Evolutionary conservation across 2,113 vertebrate genomes (phyloP), one percentile per base, ranked within the genome.

Genomic region (Phyllostomus hastatus): DNA sequence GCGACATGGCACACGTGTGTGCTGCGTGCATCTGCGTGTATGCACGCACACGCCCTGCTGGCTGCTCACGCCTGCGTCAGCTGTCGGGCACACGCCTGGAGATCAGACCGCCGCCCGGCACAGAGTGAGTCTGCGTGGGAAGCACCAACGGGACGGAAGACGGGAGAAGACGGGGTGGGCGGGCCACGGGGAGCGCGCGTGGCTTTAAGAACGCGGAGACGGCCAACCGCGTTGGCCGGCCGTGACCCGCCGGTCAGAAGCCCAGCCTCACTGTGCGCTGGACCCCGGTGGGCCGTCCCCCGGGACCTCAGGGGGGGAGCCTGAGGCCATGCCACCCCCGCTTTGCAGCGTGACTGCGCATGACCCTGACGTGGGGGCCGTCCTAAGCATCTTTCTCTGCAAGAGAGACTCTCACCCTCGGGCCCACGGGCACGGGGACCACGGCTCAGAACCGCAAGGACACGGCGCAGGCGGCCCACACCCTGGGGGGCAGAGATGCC

Each of bases 141-240:
- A 26, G 66, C 28, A 19, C 48, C 2, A 31, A 31, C 9, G 2
- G 24, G 54, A 43, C 1, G 64, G 88, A 52, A 35, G 41, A 14
- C 2, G 52, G 52, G 54, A 48, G 79, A 41, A 73, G 85, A 57
- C 2, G 6, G 2, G 38, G 4, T 5, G 8, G 70, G 66, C 28
- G 16, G 1, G 16, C 15, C 1, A 1, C 0, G 57, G 66, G 38
- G 11, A 12, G 10, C 3, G 46, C 7, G 1, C 2, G 20, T 0
- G 33, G 57, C 2, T 0, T 3, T 2, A 28, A 11, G 59, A 28
- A 61, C 4, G 8, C 0, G 5, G 69, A 52, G 48, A 16, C 20
- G 61, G n/a, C 10, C 35, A 41, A 1, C 8, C 24, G 20, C 3
- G 2, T 3, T 4, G 28, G 38, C 41, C 1, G 3, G 31, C 31